phyloP scores from a whole-genome alignment of 2,797 vertebrate species.

The Octomys mimax region DNA sequence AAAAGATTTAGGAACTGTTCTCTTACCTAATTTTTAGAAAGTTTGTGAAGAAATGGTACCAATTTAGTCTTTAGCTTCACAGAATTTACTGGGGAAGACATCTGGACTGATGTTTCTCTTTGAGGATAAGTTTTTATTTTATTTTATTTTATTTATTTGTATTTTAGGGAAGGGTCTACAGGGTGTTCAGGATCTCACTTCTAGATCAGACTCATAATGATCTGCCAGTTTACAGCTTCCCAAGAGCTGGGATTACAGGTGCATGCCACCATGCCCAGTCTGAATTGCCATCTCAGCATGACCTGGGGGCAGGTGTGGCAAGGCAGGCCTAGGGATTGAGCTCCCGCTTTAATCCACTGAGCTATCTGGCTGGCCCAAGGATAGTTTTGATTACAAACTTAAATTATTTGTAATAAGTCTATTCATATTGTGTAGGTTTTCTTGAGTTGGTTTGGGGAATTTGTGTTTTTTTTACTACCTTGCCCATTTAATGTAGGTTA shows the following conservation, averaged over 20 bases:
- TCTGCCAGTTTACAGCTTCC: too few species aligned
- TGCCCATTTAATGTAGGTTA: neutral
- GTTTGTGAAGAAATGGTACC: neutral
- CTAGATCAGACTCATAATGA: too few species aligned
- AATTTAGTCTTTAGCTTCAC: neutral
- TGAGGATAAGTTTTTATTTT: neutral
- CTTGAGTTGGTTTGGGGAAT: neutral
- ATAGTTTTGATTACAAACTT: neutral
- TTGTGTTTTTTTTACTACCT: neutral
- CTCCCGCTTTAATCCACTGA: too few species aligned
- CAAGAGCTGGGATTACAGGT: too few species aligned
- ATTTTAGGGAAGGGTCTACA: too few species aligned
- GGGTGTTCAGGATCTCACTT: too few species aligned
- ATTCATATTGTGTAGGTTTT: slow-evolving; percentile 5
- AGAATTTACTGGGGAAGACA: neutral
- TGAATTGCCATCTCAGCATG: too few species aligned
- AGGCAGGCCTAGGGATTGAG: too few species aligned
- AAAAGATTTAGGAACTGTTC: neutral
- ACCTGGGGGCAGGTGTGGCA: too few species aligned
- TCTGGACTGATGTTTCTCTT: neutral
- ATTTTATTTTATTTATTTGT: too few species aligned
- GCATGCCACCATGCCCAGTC: too few species aligned
- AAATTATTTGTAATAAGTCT: neutral
- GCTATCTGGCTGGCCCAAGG: too few species aligned
- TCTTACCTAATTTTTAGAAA: neutral